These are phyloP conservation scores for Drosophila leonis DNA, from an alignment of 2,888 invertebrate genomes.

Conservation along the genomic window DNA sequence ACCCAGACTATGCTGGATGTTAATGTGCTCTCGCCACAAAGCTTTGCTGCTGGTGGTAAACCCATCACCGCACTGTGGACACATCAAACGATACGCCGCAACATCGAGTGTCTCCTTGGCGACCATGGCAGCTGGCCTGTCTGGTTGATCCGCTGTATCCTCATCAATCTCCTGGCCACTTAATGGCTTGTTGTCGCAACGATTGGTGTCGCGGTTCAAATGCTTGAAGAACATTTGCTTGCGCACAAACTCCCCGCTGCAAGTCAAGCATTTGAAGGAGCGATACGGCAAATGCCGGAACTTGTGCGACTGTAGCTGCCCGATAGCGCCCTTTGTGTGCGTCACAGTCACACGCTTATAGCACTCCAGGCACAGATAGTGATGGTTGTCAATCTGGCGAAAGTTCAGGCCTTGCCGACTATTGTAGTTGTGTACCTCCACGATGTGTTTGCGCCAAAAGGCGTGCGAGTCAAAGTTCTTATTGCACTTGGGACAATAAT, in stretches of 20 bases:
- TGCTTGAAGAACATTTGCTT: slow-evolving; percentile 84
- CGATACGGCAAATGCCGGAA: slow-evolving; percentile 82
- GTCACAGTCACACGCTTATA: slow-evolving; percentile 83
- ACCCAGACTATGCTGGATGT: slow-evolving; percentile 69
- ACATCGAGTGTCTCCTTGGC: slow-evolving; percentile 33
- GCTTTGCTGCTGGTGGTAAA: slow-evolving; percentile 69
- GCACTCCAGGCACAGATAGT: slow-evolving; percentile 81
- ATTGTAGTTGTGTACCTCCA: slow-evolving; percentile 80
- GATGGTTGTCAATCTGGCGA: slow-evolving; percentile 81
- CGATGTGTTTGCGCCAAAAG: slow-evolving; percentile 83
- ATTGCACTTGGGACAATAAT: slow-evolving; percentile 81
- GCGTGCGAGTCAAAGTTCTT: slow-evolving; percentile 81
- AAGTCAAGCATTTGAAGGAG: slow-evolving; percentile 80
- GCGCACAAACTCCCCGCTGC: slow-evolving; percentile 78
- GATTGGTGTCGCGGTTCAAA: slow-evolving; percentile 79
- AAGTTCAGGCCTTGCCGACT: slow-evolving; percentile 80
- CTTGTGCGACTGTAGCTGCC: slow-evolving; percentile 82
- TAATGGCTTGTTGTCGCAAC: slow-evolving; percentile 63
- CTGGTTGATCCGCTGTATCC: slow-evolving; percentile 15
- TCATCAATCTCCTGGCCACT: slow-evolving; percentile 33
- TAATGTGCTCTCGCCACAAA: slow-evolving; percentile 81
- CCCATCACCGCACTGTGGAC: slow-evolving; percentile 79
- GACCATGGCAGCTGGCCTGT: neutral
- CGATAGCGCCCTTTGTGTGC: slow-evolving; percentile 82
- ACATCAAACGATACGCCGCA: slow-evolving; percentile 59